These are phyloP conservation scores for Oxyruncus cristatus DNA, from an alignment of 2,113 vertebrate genomes.

Conservation along the genomic window DNA sequence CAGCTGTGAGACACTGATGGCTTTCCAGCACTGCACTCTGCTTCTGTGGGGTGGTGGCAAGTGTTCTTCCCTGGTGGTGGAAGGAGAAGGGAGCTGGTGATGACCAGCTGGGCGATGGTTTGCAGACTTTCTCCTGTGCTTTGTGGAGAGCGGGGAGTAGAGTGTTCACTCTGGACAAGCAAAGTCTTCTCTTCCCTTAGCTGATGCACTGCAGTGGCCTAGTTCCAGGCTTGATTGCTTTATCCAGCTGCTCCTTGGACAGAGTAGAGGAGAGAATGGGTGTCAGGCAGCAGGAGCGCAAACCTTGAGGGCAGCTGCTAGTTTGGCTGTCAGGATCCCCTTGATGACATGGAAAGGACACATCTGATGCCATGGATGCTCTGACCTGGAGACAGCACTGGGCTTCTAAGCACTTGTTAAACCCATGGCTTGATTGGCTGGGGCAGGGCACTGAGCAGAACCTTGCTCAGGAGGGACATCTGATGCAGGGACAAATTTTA, in stretches of 20 bases:
- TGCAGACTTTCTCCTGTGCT: neutral
- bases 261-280: neutral
- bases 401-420: neutral
- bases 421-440: neutral
- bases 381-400: neutral
- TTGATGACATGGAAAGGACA: neutral
- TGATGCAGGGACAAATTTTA: neutral
- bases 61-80: neutral
- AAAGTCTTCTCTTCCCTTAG: neutral
- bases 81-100: neutral
- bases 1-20: fast-evolving
- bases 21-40: neutral
- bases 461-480: neutral
- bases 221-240: neutral
- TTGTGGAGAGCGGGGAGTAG: fast-evolving
- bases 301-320: neutral
- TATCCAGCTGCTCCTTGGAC: neutral
- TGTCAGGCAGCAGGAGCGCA: fast-evolving
- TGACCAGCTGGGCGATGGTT: neutral
- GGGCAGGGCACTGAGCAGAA: neutral
- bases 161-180: neutral
- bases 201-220: neutral
- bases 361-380: neutral
- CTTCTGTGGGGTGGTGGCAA: neutral
- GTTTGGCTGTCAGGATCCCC: neutral